These are phyloP conservation scores for Eira barbara DNA, from an alignment of 2,113 vertebrate species.

Conservation along the genomic window DNA sequence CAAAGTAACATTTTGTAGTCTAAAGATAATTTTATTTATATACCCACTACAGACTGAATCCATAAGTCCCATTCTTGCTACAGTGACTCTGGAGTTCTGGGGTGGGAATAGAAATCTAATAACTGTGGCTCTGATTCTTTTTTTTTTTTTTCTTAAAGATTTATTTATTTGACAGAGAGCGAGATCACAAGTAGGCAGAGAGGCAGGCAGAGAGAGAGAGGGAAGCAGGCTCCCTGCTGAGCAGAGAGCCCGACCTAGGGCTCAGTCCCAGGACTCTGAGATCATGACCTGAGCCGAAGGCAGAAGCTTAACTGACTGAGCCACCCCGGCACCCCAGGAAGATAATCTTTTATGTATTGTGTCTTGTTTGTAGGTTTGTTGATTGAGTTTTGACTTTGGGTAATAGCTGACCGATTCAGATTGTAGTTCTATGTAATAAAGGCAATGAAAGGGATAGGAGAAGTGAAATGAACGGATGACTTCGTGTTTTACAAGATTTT, in stretches of 20 bases:
- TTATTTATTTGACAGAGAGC: too few species aligned
- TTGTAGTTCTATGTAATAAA: background rate
- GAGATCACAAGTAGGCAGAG: too few species aligned
- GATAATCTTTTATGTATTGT: background rate
- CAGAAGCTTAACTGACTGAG: too few species aligned
- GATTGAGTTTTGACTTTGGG: background rate
- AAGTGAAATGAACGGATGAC: background rate
- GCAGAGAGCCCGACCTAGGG: accelerated
- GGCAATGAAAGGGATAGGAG: background rate
- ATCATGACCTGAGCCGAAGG: too few species aligned
- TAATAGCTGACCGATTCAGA: background rate
- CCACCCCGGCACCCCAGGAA: background rate
- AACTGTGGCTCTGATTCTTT: background rate
- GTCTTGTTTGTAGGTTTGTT: background rate
- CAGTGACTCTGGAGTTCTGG: background rate
- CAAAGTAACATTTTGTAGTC: background rate
- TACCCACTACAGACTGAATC: background rate
- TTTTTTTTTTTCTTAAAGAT: too few species aligned
- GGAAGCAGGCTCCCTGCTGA: too few species aligned
- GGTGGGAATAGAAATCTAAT: background rate
- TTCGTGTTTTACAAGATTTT: background rate
- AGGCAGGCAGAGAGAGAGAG: too few species aligned
- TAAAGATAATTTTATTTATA: background rate
- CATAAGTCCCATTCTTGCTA: background rate
- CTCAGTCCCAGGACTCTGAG: too few species aligned